Percentiles rank a stretch among this genome's conserved stretches.
Conservation (phyloP, 2,113 vertebrate species). For the Nannobrachium achirus region DNA sequence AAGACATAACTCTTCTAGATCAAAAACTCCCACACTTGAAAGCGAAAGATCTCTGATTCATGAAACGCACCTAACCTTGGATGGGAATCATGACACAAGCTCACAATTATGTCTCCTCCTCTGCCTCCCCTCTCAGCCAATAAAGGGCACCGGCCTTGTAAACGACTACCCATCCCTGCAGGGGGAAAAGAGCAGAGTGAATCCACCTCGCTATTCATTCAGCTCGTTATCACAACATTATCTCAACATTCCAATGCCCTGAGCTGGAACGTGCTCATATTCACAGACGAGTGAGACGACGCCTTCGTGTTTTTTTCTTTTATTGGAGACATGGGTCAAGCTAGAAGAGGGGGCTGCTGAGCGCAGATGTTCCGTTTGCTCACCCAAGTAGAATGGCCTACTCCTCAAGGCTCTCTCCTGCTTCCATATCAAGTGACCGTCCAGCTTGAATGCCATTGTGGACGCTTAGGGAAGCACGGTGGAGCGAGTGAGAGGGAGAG, state of each 20-base stretch:
- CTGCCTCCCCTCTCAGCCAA: conserved; percentile 23
- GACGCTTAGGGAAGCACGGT: conserved; percentile 55
- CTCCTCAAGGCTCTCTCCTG: conserved; percentile 62
- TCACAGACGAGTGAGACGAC: conserved; percentile 59
- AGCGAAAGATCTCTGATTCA: conserved; percentile 2
- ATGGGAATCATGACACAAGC: conserved; percentile 18
- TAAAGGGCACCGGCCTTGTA: conserved; percentile 35
- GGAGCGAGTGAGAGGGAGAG: conserved; percentile 37
- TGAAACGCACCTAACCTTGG: not conserved
- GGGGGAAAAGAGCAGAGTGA: conserved; percentile 17
- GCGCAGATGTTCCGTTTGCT: conserved; percentile 75
- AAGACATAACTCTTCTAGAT: not conserved
- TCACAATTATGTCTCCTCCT: conserved; percentile 10
- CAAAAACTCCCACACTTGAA: conserved; percentile 11
- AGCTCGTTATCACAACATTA: conserved; percentile 76
- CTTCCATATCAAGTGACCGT: conserved; percentile 62
- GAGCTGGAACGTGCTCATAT: conserved; percentile 74
- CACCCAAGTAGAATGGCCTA: conserved; percentile 74
- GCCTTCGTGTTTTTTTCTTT: conserved; percentile 54
- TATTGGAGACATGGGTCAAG: conserved; percentile 66
- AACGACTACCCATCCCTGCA: conserved; percentile 35
- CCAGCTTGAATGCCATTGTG: conserved; percentile 45
- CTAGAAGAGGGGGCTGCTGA: conserved; percentile 46
- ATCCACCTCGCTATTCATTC: conserved; percentile 54
- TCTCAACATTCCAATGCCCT: conserved; percentile 76